Evolutionary conservation across 2,797 vertebrate species (phyloP), one percentile per base, ranked within the genome.

Genomic region (Rhynchonycteris naso): DNA sequence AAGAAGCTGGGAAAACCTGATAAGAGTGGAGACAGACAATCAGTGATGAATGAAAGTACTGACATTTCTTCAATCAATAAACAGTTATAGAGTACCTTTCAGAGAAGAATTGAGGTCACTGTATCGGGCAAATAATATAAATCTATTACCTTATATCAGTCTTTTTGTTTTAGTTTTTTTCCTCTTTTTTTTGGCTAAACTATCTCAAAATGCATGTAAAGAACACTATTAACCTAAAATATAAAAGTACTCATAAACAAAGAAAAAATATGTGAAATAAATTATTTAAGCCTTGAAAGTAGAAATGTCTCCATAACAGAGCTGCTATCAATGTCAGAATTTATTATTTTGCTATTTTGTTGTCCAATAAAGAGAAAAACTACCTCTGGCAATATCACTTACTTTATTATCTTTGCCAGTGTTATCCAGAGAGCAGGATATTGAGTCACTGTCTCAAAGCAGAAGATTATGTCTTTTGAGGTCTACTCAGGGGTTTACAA

Each of bases 401-500:
- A 95, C 79, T 96, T 97, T 87, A 63, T 87, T 54, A 26, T 66
- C 94, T 97, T 95, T 80, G 79, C 43, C 86, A 52, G 13, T 90
- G 92, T 58, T 95, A 35, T 92, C 88, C 66, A 94, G 89, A 92
- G 95, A 97, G 12, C 28, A 54, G 7, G 26, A 54, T 88, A 95
- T 83, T 94, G 96, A 96, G 93, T 90, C 93, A 85, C 88, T 96
- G 90, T 95, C 58, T 68, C 88, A 94, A 74, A 97, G 88, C 13
- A 94, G 65, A 22, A 43, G 91, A 47, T 59, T 79, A 86, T 71
- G 26, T 80, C 68, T 75, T 47, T 80, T 66, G 58, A 87, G 54
- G 54, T 96, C 71, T 96, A 22, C 76, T 74, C 69, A 91, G 65
- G 93, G 69, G 28, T 96, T 97, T 97, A 78, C 38, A 81, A 38